Conservation (phyloP, 2,888 invertebrate genomes). For the Epirrita christyi region DNA sequence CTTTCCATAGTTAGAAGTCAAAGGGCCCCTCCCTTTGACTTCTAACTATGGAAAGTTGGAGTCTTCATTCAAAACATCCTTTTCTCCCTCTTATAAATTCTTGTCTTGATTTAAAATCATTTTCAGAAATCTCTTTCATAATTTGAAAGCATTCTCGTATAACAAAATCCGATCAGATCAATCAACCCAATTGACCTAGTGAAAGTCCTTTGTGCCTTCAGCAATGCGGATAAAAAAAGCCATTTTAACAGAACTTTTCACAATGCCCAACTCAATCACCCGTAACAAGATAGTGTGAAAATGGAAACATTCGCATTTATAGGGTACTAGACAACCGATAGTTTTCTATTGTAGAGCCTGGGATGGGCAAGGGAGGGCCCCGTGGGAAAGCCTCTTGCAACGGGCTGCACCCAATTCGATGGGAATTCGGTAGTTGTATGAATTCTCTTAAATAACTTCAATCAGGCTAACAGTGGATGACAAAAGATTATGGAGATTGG, state of each 20-base stretch:
- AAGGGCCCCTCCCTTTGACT: no score
- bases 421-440: conserved; percentile 32
- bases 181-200: conserved; percentile 45
- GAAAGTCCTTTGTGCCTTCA: conserved; percentile 57
- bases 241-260: conserved; percentile 64
- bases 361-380: conserved; percentile 68
- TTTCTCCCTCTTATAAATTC: no score
- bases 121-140: no score
- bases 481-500: conserved; percentile 9
- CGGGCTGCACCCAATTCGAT: conserved; percentile 31
- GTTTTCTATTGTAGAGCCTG: conserved; percentile 46
- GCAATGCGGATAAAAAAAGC: conserved; percentile 56
- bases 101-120: no score
- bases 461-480: conserved; percentile 13
- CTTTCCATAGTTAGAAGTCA: no score
- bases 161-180: background rate
- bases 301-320: conserved; percentile 47
- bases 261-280: conserved; percentile 52
- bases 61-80: no score
- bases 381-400: conserved; percentile 63
- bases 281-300: conserved; percentile 74
- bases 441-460: conserved; percentile 25
- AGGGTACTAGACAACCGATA: conserved; percentile 31
- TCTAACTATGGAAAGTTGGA: no score
- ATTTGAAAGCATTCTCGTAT: background rate